These are phyloP conservation scores for Aphrophora alni DNA, from an alignment of 2,888 invertebrate genomes.

Conservation along the genomic window DNA sequence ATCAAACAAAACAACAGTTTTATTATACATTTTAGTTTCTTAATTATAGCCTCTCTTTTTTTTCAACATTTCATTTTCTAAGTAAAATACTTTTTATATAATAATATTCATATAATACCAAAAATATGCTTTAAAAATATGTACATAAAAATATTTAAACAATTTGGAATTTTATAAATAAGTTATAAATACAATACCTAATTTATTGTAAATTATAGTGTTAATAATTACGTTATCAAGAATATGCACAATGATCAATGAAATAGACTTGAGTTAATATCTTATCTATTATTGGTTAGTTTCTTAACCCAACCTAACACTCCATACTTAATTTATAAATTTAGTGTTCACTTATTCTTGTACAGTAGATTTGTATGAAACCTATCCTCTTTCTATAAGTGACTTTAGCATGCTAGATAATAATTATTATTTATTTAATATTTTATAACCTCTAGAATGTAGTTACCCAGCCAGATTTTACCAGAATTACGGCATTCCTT, in stretches of 20 bases:
- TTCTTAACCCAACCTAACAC: background rate
- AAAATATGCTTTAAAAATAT: background rate
- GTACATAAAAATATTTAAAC: background rate
- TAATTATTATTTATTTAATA: background rate
- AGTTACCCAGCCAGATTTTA: background rate
- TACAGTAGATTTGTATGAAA: background rate
- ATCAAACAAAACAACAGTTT: too few species aligned
- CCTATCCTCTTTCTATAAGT: background rate
- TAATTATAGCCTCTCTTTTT: background rate
- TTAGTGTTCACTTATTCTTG: background rate
- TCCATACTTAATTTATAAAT: too few species aligned
- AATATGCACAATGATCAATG: background rate
- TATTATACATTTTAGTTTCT: too few species aligned
- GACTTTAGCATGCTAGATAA: background rate
- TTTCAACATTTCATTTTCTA: background rate
- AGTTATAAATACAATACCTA: background rate
- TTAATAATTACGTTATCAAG: background rate
- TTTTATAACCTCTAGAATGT: background rate
- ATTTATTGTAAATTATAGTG: background rate
- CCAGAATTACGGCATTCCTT: background rate
- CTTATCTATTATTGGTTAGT: background rate
- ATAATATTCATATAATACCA: background rate
- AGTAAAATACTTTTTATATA: background rate
- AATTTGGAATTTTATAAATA: background rate
- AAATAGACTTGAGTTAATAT: background rate